Evolutionary conservation across 37 sponge, comb jelly and placozoan genomes (phyloP), one percentile per base, ranked within the genome.

Genomic region (Aphrocallistes beatrix): DNA sequence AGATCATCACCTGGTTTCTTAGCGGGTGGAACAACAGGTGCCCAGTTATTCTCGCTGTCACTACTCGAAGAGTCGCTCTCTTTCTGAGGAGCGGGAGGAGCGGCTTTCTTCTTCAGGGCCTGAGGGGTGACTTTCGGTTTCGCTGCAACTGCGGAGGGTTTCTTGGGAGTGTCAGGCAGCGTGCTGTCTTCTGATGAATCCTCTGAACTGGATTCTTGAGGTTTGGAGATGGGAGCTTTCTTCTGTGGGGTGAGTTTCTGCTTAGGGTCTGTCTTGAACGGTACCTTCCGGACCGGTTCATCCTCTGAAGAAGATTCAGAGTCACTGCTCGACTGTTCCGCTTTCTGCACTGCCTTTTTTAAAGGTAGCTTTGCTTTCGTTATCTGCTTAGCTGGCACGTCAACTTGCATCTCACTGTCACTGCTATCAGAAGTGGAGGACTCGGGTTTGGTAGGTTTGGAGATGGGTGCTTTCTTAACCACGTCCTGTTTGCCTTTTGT

Each of bases 1-100:
- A n/a, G n/a, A n/a, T n/a, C n/a, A n/a, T n/a, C 3, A 60, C 75
- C 75, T 60, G 25, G 75, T 28, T 60, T 60, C 75, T 60, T 60
- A 3, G n/a, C 75, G 3, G n/a, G 6, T 28, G 10, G 10, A 60
- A 30, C 34, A 16, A 16, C 13, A 60, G 75, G 10, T 32, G 75
- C n/a, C 1, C 10, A 8, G 17, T 60, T 30, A 60, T 60, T 30
- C 8, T 60, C 75, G n/a, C 75, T 60, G 3, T 60, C 75, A 60
- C 75, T 60, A 60, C 32, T 32, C 3, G 17, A 19, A 32, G 75
- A 60, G n/a, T 19, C 10, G 8, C n/a, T 30, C 10, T 60, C 75
- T 32, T 32, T 28, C 10, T 42, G 45, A 16, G 6, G 45, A 16
- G 6, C 10, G 6, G 6, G 45, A 16, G 6, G 45, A 16, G 8